Evolutionary conservation across 2,113 vertebrate species (phyloP).

Genomic region (Dascyllus trimaculatus): DNA sequence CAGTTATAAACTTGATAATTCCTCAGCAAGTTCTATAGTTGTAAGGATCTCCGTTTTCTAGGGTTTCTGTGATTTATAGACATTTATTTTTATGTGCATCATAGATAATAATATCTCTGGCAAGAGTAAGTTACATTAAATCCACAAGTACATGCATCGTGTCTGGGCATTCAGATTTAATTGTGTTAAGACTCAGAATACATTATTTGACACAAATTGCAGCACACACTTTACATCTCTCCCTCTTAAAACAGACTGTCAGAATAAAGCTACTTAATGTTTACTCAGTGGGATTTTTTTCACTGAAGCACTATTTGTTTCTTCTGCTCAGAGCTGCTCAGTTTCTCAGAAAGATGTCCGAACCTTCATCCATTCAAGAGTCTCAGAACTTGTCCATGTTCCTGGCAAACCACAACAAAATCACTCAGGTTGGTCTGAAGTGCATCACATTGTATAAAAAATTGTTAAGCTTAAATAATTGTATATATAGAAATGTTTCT

Average conservation of each 20-base stretch:
- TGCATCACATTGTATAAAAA: background rate
- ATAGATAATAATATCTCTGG: no score
- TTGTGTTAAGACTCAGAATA: background rate
- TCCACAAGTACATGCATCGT: background rate
- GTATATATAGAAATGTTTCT: background rate
- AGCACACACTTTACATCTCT: background rate
- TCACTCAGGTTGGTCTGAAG: constrained; percentile 89
- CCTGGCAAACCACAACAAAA: constrained; percentile 99
- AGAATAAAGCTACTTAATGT: background rate
- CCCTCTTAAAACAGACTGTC: background rate
- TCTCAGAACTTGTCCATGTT: constrained; percentile 99
- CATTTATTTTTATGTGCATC: no score
- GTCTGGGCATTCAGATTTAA: background rate
- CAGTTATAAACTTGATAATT: no score
- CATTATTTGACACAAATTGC: background rate
- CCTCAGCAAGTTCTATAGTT: no score
- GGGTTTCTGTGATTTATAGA: no score
- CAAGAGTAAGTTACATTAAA: no score
- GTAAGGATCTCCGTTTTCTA: no score
- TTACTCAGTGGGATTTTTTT: background rate
- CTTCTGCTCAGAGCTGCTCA: constrained; percentile 89
- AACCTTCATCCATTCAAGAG: constrained; percentile 98
- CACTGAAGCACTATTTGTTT: background rate
- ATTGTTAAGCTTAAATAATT: background rate
- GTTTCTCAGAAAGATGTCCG: constrained; percentile 98